Base-by-base conservation (phyloP, 2,888 invertebrate species). In the Drosophila merina region DNA sequence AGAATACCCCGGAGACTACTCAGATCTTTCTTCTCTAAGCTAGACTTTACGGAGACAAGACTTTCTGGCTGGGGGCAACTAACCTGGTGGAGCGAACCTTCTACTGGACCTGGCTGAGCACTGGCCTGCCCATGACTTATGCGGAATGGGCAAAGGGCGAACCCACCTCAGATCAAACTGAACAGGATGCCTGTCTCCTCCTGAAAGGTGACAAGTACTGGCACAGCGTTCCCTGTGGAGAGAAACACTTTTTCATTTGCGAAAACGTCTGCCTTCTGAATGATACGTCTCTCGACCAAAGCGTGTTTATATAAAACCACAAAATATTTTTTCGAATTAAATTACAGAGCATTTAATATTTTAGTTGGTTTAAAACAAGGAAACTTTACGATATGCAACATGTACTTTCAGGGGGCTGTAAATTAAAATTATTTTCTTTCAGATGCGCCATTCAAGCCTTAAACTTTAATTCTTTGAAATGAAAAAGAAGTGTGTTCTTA, bases 41-140 rank as follows among this genome's bases (percentile, higher is more conserved):
- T n/a, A n/a, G 42, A 6, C 42, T 54, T 4, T 9, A 74, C 26
- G 74, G 70, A 0, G 25, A 36, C 5, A 55, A 55, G 28, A 54
- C 55, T 2, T 85, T 79, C 42, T 85, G 84, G 84, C 45, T 85
- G 4, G 78, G 79, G 0, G 82, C 74, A 45, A 82, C 71, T 5
- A 84, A 84, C 33, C 42, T 66, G 42, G 64, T 30, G 0, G 8
- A 72, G 9, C 7, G 20, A 0, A 30, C n/a, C 2, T 51, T 31
- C 3, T 30, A 66, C 4, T 85, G 83, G 80, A 54, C 50, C 4
- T 85, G 84, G 84, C 12, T 67, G 1, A 54, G 59, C 33, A 51
- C 20, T 10, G 78, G 78, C 1, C 45, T 57, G 4, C 79, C 77
- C 0, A 28, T 86, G 25, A 74, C 74, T n/a, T 81, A 56, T 10